Conservation (phyloP, 2,113 vertebrate species). For the Phylloscopus whistleri region DNA sequence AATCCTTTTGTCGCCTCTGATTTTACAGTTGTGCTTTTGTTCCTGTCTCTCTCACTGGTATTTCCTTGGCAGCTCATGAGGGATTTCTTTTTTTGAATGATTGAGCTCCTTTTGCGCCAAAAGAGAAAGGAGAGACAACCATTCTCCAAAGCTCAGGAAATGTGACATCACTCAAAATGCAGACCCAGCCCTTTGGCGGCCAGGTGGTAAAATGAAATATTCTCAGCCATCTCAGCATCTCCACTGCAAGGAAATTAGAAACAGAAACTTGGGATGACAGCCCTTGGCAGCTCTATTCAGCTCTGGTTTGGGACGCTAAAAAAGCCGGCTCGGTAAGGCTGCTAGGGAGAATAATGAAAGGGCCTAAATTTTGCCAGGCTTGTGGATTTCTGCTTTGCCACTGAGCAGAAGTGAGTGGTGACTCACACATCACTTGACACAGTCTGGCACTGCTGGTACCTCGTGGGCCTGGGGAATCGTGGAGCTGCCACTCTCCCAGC, state of each 20-base stretch:
- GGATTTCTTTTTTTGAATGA: conserved; percentile 47
- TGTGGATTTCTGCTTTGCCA: conserved; percentile 5
- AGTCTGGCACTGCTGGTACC: conserved; percentile 16
- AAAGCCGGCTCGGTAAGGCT: conserved; percentile 24
- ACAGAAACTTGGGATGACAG: conserved; percentile 47
- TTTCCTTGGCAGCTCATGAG: conserved; percentile 49
- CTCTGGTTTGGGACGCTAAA: background rate
- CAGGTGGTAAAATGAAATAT: conserved; percentile 48
- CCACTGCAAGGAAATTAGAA: conserved; percentile 58
- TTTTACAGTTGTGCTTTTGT: conserved; percentile 56
- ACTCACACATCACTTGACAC: conserved; percentile 36
- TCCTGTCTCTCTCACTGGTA: conserved; percentile 25
- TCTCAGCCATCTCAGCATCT: conserved; percentile 54
- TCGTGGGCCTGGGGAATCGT: background rate
- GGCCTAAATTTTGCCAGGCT: conserved; percentile 22
- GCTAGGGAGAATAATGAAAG: conserved; percentile 40
- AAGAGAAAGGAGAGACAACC: conserved; percentile 44
- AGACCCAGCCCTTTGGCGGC: conserved; percentile 25
- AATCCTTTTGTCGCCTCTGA: conserved; percentile 51
- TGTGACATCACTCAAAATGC: conserved; percentile 53
- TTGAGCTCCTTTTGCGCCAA: background rate
- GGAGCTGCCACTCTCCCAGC: background rate
- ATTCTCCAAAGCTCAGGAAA: conserved; percentile 47
- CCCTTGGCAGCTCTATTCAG: conserved; percentile 29
- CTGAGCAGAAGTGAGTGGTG: conserved; percentile 48